Conservation (phyloP, 2,113 vertebrate genomes). For the Macroglossus sobrinus region DNA sequence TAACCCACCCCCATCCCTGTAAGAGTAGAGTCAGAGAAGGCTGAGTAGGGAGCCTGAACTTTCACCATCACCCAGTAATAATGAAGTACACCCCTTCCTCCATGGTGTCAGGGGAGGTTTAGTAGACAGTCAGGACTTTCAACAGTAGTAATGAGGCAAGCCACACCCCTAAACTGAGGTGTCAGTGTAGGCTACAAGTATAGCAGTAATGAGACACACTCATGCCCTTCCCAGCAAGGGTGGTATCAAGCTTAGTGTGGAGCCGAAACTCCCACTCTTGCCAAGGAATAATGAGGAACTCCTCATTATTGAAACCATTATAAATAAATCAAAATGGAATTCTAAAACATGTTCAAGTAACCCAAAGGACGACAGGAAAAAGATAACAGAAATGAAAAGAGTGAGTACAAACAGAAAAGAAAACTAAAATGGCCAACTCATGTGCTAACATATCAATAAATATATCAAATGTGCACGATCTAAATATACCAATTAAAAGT, state of each 20-base stretch:
- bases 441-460: not conserved
- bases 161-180: not conserved
- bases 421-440: not conserved
- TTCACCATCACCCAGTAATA: not conserved
- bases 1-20: not conserved
- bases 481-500: not conserved
- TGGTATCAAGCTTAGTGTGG: not conserved
- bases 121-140: not conserved
- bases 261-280: not conserved
- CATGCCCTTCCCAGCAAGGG: not conserved
- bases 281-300: not conserved
- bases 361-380: not conserved
- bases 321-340: not conserved
- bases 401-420: not conserved
- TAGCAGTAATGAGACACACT: not conserved
- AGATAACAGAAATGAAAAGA: not conserved
- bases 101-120: not conserved
- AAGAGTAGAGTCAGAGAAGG: not conserved
- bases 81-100: not conserved
- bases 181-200: not conserved
- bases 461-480: not conserved
- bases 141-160: not conserved
- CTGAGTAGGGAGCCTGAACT: not conserved
- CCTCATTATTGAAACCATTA: not conserved
- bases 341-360: not conserved